These are phyloP conservation scores for Chelonus formosanus DNA, from an alignment of 2,888 invertebrate species.

Conservation along the genomic window DNA sequence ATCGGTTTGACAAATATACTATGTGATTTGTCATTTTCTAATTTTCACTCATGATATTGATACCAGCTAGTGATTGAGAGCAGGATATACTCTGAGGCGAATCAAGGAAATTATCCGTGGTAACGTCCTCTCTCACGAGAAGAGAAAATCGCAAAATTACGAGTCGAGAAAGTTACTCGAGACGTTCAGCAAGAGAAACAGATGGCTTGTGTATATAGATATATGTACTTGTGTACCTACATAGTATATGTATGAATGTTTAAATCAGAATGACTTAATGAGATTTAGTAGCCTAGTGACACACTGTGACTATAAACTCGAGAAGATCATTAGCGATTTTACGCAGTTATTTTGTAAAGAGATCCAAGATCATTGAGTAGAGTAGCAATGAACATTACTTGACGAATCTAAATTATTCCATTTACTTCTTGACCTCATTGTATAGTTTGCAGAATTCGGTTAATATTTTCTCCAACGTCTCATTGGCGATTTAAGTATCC, in stretches of 20 bases:
- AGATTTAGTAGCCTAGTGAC: slow-evolving; percentile 25
- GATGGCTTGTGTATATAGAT: background rate
- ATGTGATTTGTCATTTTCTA: too few relatives aligned
- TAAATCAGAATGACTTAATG: slow-evolving; percentile 4
- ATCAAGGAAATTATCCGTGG: slow-evolving; percentile 27
- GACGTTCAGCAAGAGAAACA: background rate
- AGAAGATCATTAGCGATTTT: slow-evolving; percentile 28
- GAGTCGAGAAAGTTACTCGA: slow-evolving; percentile 25
- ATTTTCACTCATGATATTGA: too few relatives aligned
- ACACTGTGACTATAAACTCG: slow-evolving; percentile 15
- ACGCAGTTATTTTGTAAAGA: slow-evolving; percentile 6
- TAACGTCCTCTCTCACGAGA: slow-evolving; percentile 15
- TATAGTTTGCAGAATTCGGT: background rate
- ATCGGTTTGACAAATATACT: too few relatives aligned
- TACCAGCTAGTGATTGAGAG: background rate
- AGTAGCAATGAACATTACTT: slow-evolving; percentile 9
- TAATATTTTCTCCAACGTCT: slow-evolving; percentile 12
- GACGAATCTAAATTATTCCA: slow-evolving; percentile 11
- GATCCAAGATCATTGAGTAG: background rate
- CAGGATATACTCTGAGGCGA: slow-evolving; percentile 15
- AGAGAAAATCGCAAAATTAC: slow-evolving; percentile 24
- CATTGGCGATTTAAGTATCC: slow-evolving; percentile 8
- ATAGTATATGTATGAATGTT: slow-evolving; percentile 7
- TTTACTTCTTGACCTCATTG: slow-evolving; percentile 24
- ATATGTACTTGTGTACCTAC: background rate